Conservation (phyloP, 37 sponge, comb jelly and placozoan species). For the Beroe forskalii region DNA sequence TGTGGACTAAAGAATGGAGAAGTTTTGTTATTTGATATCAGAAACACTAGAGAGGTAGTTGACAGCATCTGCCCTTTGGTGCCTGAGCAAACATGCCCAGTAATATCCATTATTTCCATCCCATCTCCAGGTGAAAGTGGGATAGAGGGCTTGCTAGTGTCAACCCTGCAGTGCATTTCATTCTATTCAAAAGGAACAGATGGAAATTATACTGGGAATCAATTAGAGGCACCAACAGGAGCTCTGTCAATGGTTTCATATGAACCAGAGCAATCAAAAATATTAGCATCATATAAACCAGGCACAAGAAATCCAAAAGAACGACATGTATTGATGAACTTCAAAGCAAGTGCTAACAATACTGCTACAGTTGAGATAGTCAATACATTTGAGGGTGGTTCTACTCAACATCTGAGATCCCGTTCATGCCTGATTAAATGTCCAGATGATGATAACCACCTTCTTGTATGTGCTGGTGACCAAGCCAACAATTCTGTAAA, state of each 20-base stretch:
- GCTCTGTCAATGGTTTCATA: conserved; percentile 28
- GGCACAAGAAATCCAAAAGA: conserved; percentile 7
- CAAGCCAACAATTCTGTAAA: conserved; percentile 5
- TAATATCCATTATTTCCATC: background rate
- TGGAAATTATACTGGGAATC: background rate
- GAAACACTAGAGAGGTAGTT: conserved; percentile 22
- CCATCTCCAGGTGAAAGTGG: conserved; percentile 40
- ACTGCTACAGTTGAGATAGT: background rate
- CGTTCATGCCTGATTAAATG: conserved; percentile 26
- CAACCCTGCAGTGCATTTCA: conserved; percentile 31
- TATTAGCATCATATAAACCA: conserved; percentile 54
- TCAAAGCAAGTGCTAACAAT: background rate
- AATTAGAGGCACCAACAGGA: background rate
- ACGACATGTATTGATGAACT: conserved; percentile 24
- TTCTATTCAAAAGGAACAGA: background rate
- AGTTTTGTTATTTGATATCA: conserved; percentile 33
- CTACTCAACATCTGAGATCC: background rate
- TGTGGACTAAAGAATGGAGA: conserved; percentile 56
- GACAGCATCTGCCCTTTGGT: background rate
- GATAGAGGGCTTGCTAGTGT: background rate
- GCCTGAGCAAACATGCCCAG: background rate
- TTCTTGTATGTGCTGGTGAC: conserved; percentile 47
- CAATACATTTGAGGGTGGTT: conserved; percentile 20
- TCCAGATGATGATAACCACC: conserved; percentile 52
- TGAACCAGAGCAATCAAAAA: conserved; percentile 1